These are phyloP conservation scores for Todiramphus chloris DNA, from an alignment of 2,113 vertebrate genomes.

Conservation along the genomic window DNA sequence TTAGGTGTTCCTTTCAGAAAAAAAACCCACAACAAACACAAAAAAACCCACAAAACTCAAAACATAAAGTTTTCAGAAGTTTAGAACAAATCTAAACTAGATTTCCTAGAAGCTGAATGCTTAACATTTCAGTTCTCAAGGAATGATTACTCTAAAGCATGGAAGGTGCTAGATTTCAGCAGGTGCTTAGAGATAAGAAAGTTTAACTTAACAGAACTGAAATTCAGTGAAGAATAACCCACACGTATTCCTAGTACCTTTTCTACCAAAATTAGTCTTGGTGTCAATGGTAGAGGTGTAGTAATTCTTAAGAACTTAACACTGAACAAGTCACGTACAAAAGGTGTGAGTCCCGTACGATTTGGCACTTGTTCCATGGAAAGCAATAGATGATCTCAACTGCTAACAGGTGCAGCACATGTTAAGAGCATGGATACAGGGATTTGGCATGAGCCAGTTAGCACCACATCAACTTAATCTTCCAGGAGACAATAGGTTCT, in stretches of 20 bases:
- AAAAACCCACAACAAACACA: background rate
- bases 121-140: background rate
- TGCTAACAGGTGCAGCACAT: background rate
- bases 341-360: background rate
- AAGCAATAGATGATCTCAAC: background rate
- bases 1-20: background rate
- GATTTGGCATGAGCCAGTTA: background rate
- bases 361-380: background rate
- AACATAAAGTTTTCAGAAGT: background rate
- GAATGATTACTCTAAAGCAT: background rate
- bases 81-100: background rate
- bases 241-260: background rate
- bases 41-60: background rate
- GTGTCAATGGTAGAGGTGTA: background rate
- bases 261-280: background rate
- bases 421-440: background rate
- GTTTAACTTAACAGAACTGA: background rate
- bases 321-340: background rate
- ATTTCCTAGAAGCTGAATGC: background rate
- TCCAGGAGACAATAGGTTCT: background rate
- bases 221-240: background rate
- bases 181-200: background rate
- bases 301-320: background rate
- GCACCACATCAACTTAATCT: background rate
- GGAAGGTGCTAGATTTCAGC: background rate